Evolutionary conservation across 2,888 invertebrate species (phyloP).

Genomic region (Drosophila monieri): DNA sequence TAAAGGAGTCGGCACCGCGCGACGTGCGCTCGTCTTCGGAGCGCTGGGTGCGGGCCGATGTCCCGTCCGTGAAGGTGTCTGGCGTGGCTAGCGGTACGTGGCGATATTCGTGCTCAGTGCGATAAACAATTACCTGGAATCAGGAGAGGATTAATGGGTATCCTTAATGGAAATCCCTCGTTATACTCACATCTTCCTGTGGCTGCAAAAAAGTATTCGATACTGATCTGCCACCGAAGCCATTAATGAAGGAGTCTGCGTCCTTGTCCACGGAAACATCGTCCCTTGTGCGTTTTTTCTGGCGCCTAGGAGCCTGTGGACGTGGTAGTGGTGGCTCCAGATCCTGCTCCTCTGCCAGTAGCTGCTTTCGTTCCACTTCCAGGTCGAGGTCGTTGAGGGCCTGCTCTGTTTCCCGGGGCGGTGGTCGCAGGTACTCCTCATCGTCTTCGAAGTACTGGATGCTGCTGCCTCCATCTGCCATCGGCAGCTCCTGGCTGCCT

Average conservation of each 20-base stretch:
- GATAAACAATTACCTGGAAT: constrained; percentile 87
- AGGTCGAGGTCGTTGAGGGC: constrained; percentile 70
- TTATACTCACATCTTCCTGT: constrained; percentile 82
- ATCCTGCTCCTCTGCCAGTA: constrained; percentile 52
- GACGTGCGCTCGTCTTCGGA: constrained; percentile 90
- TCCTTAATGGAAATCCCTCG: neutral
- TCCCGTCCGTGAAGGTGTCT: constrained; percentile 85
- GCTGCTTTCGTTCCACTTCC: constrained; percentile 33
- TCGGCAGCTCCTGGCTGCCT: constrained; percentile 83
- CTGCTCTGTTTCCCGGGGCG: constrained; percentile 59
- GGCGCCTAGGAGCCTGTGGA: constrained; percentile 83
- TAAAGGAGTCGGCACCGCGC: constrained; percentile 88
- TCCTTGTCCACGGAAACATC: constrained; percentile 82
- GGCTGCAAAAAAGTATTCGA: constrained; percentile 83
- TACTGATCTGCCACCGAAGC: constrained; percentile 83
- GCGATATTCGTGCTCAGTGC: constrained; percentile 87
- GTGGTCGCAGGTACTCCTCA: constrained; percentile 81
- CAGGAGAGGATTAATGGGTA: neutral
- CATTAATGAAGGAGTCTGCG: constrained; percentile 83
- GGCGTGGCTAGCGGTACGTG: constrained; percentile 86
- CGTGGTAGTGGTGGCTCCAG: constrained; percentile 58
- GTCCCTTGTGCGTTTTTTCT: constrained; percentile 80
- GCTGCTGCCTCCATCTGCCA: constrained; percentile 79
- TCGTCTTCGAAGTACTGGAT: constrained; percentile 83
- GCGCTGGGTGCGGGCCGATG: constrained; percentile 86